Conservation (phyloP, 1,140 invertebrate species). For the Frieseomelitta varia region DNA sequence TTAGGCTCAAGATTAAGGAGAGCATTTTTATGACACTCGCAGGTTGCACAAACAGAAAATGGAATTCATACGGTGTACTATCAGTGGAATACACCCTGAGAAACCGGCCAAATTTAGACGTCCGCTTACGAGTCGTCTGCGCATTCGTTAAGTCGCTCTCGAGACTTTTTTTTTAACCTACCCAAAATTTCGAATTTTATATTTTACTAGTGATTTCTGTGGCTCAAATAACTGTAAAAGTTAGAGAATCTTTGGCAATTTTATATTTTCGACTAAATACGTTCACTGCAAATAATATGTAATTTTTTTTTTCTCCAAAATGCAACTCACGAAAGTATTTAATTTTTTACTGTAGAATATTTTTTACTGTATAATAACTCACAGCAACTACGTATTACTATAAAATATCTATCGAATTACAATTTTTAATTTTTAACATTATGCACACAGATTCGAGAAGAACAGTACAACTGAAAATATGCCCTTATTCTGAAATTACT, state of each 20-base stretch:
- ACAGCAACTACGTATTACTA: no score
- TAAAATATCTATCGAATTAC: no score
- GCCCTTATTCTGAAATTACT: no score
- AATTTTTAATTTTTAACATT: no score
- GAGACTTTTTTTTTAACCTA: conserved; percentile 10
- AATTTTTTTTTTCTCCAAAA: neutral
- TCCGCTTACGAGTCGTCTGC: conserved; percentile 44
- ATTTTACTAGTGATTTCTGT: neutral
- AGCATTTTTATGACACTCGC: no score
- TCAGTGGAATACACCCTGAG: conserved; percentile 5
- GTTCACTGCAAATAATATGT: neutral
- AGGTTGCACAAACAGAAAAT: conserved; percentile 21
- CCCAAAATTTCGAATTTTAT: neutral
- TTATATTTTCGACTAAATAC: neutral
- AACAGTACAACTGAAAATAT: no score
- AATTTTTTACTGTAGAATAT: no score
- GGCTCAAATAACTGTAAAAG: neutral
- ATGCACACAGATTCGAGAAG: no score
- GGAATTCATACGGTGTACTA: conserved; percentile 48
- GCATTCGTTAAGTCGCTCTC: conserved; percentile 53
- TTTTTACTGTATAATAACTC: no score
- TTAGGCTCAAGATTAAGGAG: neutral
- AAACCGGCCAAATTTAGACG: conserved; percentile 56
- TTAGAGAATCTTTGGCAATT: neutral
- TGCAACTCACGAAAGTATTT: neutral